Percentiles rank a stretch among this genome's conserved stretches.
These are phyloP conservation scores for Sprattus sprattus DNA, from an alignment of 2,113 vertebrate genomes.

Conservation along the genomic window DNA sequence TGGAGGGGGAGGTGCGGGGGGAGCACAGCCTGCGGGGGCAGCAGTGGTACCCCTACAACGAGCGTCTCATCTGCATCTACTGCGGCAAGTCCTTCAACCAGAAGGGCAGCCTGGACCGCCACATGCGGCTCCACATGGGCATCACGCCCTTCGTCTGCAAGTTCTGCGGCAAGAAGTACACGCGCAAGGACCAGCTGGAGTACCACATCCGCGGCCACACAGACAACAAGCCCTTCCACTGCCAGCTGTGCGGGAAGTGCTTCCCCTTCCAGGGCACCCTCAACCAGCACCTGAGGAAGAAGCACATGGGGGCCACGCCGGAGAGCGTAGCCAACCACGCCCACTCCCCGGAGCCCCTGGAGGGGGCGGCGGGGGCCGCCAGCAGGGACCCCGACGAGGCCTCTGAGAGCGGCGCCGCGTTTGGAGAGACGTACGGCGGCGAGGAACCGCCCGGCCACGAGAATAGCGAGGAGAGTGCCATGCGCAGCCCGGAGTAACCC, in stretches of 20 bases:
- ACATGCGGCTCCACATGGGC: constrained; percentile 98
- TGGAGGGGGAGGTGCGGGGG: constrained; percentile 84
- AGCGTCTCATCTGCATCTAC: constrained; percentile 96
- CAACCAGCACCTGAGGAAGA: constrained; percentile 98
- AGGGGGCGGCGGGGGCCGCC: constrained; percentile 67
- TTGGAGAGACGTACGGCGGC: constrained; percentile 67
- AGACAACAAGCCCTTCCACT: constrained; percentile 98
- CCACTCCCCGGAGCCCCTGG: constrained; percentile 61
- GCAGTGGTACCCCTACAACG: constrained; percentile 94
- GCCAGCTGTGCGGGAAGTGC: constrained; percentile 98
- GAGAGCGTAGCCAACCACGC: constrained; percentile 40
- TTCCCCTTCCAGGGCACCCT: constrained; percentile 99
- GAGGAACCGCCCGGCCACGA: constrained; percentile 67
- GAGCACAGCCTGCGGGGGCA: constrained; percentile 87
- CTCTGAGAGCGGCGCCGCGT: constrained; percentile 81
- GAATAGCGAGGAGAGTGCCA: constrained; percentile 62
- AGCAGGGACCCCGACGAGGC: constrained; percentile 77
- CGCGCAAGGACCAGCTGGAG: constrained; percentile 96
- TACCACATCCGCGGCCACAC: constrained; percentile 99
- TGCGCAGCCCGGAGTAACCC: constrained; percentile 68
- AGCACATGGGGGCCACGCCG: constrained; percentile 81
- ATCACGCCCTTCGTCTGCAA: constrained; percentile 99
- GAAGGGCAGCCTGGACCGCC: constrained; percentile 96
- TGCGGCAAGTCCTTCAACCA: constrained; percentile 99
- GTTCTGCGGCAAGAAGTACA: constrained; percentile 98